These are phyloP conservation scores for Brachionus koreanus DNA, from an alignment of 1,140 invertebrate genomes.

Conservation along the genomic window DNA sequence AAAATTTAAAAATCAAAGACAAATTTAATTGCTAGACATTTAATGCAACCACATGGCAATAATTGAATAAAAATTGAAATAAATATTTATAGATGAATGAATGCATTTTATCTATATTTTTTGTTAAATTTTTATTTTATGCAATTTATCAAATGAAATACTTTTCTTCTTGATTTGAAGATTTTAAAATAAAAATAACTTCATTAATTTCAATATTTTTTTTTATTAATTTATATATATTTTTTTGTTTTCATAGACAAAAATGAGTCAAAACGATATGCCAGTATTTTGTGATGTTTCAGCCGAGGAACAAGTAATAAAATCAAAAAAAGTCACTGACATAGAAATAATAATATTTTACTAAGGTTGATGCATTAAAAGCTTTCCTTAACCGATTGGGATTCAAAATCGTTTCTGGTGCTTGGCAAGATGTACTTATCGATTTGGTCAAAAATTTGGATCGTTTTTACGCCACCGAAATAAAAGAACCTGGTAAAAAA, in stretches of 20 bases:
- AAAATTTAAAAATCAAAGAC: not conserved
- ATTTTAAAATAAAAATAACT: not conserved
- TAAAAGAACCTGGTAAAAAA: not conserved
- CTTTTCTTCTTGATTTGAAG: not conserved
- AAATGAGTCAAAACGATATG: conserved; percentile 43
- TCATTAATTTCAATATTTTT: not conserved
- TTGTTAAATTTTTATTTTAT: not conserved
- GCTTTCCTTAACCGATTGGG: not conserved
- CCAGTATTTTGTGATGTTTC: conserved; percentile 41
- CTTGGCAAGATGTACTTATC: not conserved
- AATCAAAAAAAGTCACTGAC: not conserved
- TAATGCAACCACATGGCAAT: not conserved
- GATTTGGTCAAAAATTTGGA: conserved; percentile 18
- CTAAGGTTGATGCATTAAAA: conserved; percentile 21
- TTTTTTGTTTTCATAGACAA: too few species aligned
- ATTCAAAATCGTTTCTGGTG: not conserved
- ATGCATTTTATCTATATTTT: conserved; percentile 11
- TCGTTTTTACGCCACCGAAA: not conserved
- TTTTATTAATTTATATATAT: not conserved
- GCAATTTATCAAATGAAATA: conserved; percentile 14
- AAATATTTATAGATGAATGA: conserved; percentile 16
- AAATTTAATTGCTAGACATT: not conserved
- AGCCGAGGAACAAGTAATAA: conserved; percentile 33
- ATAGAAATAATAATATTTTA: not conserved
- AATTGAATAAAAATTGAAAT: conserved; percentile 22